Evolutionary conservation across 1,140 invertebrate genomes (phyloP).

Genomic region (Matsumurasca onukii): DNA sequence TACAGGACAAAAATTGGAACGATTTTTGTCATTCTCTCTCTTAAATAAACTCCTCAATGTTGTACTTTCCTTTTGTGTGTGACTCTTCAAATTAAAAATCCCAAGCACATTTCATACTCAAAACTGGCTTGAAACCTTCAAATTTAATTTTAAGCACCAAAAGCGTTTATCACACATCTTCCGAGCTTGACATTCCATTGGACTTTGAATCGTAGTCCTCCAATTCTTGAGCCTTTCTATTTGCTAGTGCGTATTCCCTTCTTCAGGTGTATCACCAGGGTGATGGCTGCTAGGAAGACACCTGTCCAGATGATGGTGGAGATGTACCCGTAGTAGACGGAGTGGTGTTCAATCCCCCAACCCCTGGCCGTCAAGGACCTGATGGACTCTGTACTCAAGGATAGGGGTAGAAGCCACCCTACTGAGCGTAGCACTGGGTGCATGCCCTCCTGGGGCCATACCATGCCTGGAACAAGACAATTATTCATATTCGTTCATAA

Average conservation of each 20-base stretch:
- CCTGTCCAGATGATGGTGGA: constrained; percentile 55
- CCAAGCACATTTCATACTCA: no score
- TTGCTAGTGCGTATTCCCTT: constrained; percentile 32
- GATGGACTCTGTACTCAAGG: constrained; percentile 58
- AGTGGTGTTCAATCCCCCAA: constrained; percentile 54
- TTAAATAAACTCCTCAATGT: no score
- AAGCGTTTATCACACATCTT: no score
- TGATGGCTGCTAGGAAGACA: constrained; percentile 44
- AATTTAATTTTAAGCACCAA: no score
- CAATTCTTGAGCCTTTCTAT: constrained; percentile 1
- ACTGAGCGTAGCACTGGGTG: constrained; percentile 54
- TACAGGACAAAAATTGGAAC: no score
- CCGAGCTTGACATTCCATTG: no score
- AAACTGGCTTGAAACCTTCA: no score
- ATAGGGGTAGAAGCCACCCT: constrained; percentile 57
- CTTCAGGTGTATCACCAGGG: constrained; percentile 30
- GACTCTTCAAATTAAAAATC: no score
- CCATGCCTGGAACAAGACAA: constrained; percentile 52
- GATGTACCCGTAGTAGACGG: constrained; percentile 57
- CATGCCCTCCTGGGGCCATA: constrained; percentile 65
- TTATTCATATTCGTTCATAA: background rate
- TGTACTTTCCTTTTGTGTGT: no score
- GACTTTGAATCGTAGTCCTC: no score
- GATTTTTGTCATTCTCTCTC: no score
- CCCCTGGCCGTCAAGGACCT: constrained; percentile 57